Conservation (phyloP, 2,797 vertebrate genomes). For the Pseudochromis fuscus region DNA sequence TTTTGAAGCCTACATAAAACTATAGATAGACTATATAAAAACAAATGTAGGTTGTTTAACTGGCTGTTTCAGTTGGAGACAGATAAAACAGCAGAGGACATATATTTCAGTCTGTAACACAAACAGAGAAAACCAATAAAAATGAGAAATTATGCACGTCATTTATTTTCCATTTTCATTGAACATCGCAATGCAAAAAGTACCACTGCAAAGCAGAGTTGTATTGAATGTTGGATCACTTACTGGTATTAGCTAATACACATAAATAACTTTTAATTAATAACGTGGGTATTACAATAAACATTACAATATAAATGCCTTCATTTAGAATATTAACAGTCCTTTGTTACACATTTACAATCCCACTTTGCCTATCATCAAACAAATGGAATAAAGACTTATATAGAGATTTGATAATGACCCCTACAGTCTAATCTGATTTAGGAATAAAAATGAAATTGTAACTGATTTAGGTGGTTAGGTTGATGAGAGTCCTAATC, state of each 20-base stretch:
- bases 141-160: constrained; percentile 77
- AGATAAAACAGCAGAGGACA: background rate
- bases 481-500: constrained; percentile 27
- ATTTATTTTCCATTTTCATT: constrained; percentile 80
- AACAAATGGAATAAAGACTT: constrained; percentile 64
- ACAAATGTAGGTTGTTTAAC: too few species aligned
- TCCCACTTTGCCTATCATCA: constrained; percentile 68
- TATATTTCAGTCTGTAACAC: constrained; percentile 6
- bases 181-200: constrained; percentile 83
- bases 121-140: constrained; percentile 48
- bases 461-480: constrained; percentile 30
- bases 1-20: background rate
- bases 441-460: constrained; percentile 53
- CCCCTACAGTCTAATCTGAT: constrained; percentile 49
- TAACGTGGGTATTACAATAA: constrained; percentile 85
- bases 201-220: constrained; percentile 82
- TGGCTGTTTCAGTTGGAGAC: too few species aligned
- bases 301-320: constrained; percentile 87
- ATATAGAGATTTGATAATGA: constrained; percentile 35
- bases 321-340: constrained; percentile 85
- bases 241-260: constrained; percentile 77
- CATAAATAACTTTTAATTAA: constrained; percentile 78
- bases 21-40: too few species aligned
- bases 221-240: constrained; percentile 71
- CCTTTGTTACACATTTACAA: constrained; percentile 86